A percentile compares a stretch with the other conserved stretches of the same genome.
Evolutionary conservation across 2,888 invertebrate species (phyloP).

Genomic region (Pherbina coryleti): DNA sequence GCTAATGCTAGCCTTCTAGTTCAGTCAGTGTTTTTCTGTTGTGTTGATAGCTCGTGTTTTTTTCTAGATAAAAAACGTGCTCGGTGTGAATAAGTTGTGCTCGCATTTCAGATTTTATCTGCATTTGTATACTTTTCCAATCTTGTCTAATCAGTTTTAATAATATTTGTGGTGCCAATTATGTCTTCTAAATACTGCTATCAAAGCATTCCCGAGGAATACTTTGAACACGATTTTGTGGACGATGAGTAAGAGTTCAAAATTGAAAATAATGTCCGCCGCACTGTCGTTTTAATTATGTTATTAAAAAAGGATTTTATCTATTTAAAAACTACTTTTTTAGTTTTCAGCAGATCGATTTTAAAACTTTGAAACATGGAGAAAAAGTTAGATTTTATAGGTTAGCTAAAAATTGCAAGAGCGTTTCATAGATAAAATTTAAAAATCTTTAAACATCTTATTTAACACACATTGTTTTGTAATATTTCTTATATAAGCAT

Average conservation of each 20-base stretch:
- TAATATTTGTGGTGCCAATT: not conserved
- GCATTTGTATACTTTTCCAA: not conserved
- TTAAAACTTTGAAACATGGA: not conserved
- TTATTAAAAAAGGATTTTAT: not conserved
- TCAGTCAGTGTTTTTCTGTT: not conserved
- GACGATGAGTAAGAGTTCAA: conserved; percentile 34
- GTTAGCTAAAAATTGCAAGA: not conserved
- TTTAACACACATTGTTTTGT: too few species aligned
- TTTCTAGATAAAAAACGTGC: not conserved
- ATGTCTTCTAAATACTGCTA: conserved; percentile 59
- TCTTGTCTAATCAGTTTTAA: not conserved
- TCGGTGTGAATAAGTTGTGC: not conserved
- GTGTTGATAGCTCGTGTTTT: not conserved
- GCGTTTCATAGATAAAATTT: too few species aligned
- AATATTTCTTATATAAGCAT: not conserved
- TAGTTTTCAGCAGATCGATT: not conserved
- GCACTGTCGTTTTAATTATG: not conserved
- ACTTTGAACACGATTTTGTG: conserved; percentile 23
- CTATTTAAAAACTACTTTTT: not conserved
- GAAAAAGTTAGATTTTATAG: not conserved
- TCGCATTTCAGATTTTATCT: not conserved
- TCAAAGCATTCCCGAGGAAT: conserved; percentile 53
- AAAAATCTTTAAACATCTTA: too few species aligned
- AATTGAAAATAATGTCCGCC: not conserved
- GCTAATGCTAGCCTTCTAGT: not conserved